Evolutionary conservation across 1,140 invertebrate species (phyloP).

Genomic region (Pseudomyrmex sp.): DNA sequence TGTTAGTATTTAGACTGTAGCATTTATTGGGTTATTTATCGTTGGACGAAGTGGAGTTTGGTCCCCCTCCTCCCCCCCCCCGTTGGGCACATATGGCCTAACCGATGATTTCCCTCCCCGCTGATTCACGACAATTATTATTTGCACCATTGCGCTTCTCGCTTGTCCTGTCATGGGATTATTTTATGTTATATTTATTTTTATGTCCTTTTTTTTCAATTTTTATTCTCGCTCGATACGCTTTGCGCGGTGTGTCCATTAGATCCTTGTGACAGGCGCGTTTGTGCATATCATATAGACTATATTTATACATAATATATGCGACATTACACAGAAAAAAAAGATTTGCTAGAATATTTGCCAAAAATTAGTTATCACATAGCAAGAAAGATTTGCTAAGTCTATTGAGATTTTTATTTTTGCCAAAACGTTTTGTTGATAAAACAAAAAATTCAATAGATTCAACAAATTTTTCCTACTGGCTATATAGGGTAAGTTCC

Average conservation of each 20-base stretch:
- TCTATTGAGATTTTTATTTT: no score
- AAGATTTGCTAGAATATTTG: no score
- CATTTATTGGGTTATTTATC: slow-evolving; percentile 80
- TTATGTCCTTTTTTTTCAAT: slow-evolving; percentile 76
- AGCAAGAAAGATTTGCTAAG: no score
- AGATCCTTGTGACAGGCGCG: slow-evolving; percentile 38
- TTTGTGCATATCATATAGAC: background rate
- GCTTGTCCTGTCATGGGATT: slow-evolving; percentile 45
- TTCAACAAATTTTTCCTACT: no score
- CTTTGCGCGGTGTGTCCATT: background rate
- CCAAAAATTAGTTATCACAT: no score
- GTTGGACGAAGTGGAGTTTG: slow-evolving; percentile 75
- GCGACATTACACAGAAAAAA: no score
- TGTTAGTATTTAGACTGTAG: slow-evolving; percentile 59
- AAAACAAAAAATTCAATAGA: no score
- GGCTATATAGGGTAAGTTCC: no score
- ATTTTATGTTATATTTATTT: slow-evolving; percentile 70
- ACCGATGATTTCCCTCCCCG: slow-evolving; percentile 77
- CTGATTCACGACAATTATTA: slow-evolving; percentile 78
- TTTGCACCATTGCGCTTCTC: slow-evolving; percentile 67
- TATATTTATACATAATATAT: background rate
- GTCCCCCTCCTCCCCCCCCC: slow-evolving; percentile 67
- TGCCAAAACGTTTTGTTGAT: no score
- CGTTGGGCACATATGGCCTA: slow-evolving; percentile 80
- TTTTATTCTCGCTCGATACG: background rate